Base-by-base conservation (phyloP, 1,140 invertebrate species). In the Chrysomallon squamiferum region DNA sequence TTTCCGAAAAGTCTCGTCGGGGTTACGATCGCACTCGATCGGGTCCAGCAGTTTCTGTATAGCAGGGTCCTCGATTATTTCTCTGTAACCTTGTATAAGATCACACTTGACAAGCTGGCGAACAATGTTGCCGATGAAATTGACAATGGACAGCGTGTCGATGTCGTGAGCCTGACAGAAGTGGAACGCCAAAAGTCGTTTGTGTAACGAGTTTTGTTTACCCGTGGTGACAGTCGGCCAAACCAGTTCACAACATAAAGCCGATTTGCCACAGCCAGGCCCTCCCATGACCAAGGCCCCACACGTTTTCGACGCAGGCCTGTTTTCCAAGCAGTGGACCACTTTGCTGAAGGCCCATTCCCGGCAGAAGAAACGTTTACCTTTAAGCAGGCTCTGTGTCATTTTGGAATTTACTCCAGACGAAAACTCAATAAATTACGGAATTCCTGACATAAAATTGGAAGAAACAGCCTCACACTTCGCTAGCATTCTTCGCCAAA, bases 311-410 rank as follows among this genome's bases (percentile, higher is more conserved):
- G 77, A 78, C 29, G 81, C 76, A 33, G 79, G 78, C 33, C 81
- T 71, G 66, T 76, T 86, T 73, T 97, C 95, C 69, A 98, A 79
- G 69, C 93, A 95, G 73, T 96, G 92, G 2, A 91, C 91, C n/a
- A 98, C 88, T 85, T 97, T 97, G 79, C 93, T 92, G 74, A 97
- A 95, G 2, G 93, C 94, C 96, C 95, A 98, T 85, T 97, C 95
- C 18, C 96, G 89, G 77, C 92, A 93, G 82, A 91, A 94, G 87
- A 84, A 85, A 2, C 76, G 72, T 65, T 82, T 83, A n/a, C 74
- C 74, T 69, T 76, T 72, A 35, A 84, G 59, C 32, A 84, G 59
- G 56, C 79, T 76, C 20, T 77, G 68, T 27, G 77, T 71, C 80
- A 82, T 84, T 32, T 68, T 74, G 45, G 20, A 30, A 62, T 20